Evolutionary conservation across 2,113 vertebrate species (phyloP).

Genomic region (Gopherus flavomarginatus): DNA sequence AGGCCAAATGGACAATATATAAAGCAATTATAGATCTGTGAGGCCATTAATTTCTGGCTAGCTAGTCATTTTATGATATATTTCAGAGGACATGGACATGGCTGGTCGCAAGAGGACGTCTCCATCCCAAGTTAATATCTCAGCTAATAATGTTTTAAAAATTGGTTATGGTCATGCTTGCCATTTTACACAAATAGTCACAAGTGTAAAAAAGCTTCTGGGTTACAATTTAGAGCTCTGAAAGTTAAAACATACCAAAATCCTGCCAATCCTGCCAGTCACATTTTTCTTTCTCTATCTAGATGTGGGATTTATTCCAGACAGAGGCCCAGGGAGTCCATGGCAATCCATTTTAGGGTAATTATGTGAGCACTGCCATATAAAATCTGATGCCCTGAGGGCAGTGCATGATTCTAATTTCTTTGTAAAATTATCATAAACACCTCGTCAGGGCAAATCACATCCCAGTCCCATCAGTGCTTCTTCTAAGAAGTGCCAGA

Average conservation of each 20-base stretch:
- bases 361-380: constrained; percentile 27
- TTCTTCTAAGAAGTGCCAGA: not conserved
- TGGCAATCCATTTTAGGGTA: constrained; percentile 9
- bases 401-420: constrained; percentile 14
- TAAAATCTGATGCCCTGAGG: constrained; percentile 42
- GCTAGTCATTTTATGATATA: not conserved
- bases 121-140: constrained; percentile 21
- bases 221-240: constrained; percentile 20
- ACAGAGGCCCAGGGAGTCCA: constrained; percentile 31
- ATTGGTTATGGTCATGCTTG: not conserved
- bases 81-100: not conserved
- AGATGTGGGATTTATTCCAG: constrained; percentile 38
- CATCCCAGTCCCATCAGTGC: constrained; percentile 15
- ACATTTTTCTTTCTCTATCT: constrained; percentile 3
- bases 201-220: constrained; percentile 36
- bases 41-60: constrained; percentile 9
- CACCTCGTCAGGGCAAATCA: constrained; percentile 19
- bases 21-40: not conserved
- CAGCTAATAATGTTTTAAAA: not conserved
- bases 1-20: not conserved
- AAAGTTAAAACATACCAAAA: not conserved
- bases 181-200: constrained; percentile 30
- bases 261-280: not conserved
- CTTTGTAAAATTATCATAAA: constrained; percentile 47
- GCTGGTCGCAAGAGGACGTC: not conserved